Evolutionary conservation across 2,888 invertebrate genomes (phyloP).

Genomic region (Hartigia nigra): DNA sequence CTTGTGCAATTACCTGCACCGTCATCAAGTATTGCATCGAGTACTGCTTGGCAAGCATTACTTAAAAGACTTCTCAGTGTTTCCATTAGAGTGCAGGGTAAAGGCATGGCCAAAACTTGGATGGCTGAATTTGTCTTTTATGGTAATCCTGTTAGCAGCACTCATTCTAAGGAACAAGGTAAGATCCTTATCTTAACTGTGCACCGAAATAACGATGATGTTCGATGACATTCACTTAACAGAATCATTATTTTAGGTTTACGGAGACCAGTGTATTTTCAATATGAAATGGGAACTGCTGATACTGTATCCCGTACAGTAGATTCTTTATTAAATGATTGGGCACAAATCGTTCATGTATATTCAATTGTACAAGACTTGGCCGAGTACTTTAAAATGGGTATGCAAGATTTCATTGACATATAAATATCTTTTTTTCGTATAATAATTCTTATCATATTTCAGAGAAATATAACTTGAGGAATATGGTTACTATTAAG

Average conservation of each 20-base stretch:
- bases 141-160: conserved; percentile 82
- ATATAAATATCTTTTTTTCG: conserved; percentile 1
- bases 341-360: conserved; percentile 91
- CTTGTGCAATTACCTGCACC: conserved; percentile 82
- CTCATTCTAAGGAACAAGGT: conserved; percentile 87
- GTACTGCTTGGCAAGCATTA: conserved; percentile 76
- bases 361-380: conserved; percentile 88
- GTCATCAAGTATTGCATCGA: conserved; percentile 64
- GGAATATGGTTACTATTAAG: conserved; percentile 83
- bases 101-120: conserved; percentile 84
- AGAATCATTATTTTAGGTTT: conserved; percentile 70
- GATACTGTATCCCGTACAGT: conserved; percentile 85
- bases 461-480: conserved; percentile 73
- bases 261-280: conserved; percentile 88
- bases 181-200: conserved; percentile 20
- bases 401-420: conserved; percentile 57
- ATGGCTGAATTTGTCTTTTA: conserved; percentile 91
- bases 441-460: conserved; percentile 19
- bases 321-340: conserved; percentile 88
- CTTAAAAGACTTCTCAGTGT: conserved; percentile 85
- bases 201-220: background rate
- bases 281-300: conserved; percentile 89
- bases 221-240: background rate
- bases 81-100: conserved; percentile 84
- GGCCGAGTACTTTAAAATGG: conserved; percentile 80